Base-by-base conservation (phyloP, 2,888 invertebrate species). In the Drosophila planitibia region DNA sequence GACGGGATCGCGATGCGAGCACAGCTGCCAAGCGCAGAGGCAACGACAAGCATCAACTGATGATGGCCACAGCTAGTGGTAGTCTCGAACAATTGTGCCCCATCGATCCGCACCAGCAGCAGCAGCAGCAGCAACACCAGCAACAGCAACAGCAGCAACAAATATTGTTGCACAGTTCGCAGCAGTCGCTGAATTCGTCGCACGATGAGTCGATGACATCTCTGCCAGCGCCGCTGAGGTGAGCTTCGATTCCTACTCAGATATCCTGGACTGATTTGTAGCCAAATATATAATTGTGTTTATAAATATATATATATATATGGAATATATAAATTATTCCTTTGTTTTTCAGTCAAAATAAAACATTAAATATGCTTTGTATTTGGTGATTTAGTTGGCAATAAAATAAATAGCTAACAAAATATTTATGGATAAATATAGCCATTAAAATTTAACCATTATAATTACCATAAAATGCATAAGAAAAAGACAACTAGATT, bases 171-270 rank as follows among this genome's bases (percentile, higher is more conserved):
- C 89, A 92, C 79, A 82, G 88, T 53, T 91, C 91, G 28, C 91
- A 90, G 74, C 92, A 91, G 71, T 93, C 93, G 62, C 67, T 93
- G 33, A 93, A 93, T 62, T 93, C 93, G 54, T 93, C 93, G 59
- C 93, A 93, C 64, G 93, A 93, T 67, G 93, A 93, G 76, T 92
- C 93, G 22, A 91, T 93, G 92, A 93, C 91, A 62, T 93, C 93
- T 12, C 71, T 93, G 75, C 92, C 91, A 61, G 91, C 93, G 58
- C 92, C 93, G 58, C 79, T 93, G 65, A 93, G 93, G 93, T 93
- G 80, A 90, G 86, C 73, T 6, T n/a, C 4, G 37, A 12, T 28
- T 37, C 28, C 44, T 14, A 4, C 22, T 14, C 22, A 16, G 4
- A 25, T 16, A 22, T 47, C 22, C 22, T 47, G 7, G 14, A 9